A percentile compares a stretch with the other conserved stretches of the same genome.
Evolutionary conservation across 2,797 vertebrate species (phyloP).

Genomic region (Otus scops): DNA sequence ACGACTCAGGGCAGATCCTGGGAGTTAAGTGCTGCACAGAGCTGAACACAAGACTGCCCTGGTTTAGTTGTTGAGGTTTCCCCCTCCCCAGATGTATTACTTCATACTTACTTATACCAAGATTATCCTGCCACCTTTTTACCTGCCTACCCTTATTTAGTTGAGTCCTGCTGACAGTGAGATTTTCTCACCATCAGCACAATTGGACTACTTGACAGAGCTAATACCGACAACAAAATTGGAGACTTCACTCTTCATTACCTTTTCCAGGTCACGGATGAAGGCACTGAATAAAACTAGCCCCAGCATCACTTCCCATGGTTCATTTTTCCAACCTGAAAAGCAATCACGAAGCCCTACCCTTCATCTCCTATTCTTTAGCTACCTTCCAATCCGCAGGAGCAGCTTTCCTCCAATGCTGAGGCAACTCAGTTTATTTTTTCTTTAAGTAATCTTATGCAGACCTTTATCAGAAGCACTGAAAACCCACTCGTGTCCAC

Average conservation of each 20-base stretch:
- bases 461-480: background rate
- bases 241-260: slow-evolving; percentile 12
- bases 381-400: background rate
- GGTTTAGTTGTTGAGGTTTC: background rate
- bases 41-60: background rate
- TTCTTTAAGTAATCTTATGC: background rate
- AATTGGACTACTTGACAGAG: background rate
- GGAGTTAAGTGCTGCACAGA: background rate
- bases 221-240: background rate
- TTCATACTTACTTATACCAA: background rate
- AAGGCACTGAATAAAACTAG: background rate
- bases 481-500: background rate
- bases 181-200: slow-evolving; percentile 17
- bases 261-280: background rate
- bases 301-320: background rate
- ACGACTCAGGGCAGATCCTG: background rate
- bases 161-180: background rate
- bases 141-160: background rate
- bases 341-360: background rate
- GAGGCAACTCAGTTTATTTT: background rate
- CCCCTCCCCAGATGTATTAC: fast-evolving
- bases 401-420: background rate
- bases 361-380: background rate
- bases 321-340: background rate
- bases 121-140: background rate